phyloP scores from a whole-genome alignment of 2,113 vertebrate species.

The Rhinopomastus cyanomelas region DNA sequence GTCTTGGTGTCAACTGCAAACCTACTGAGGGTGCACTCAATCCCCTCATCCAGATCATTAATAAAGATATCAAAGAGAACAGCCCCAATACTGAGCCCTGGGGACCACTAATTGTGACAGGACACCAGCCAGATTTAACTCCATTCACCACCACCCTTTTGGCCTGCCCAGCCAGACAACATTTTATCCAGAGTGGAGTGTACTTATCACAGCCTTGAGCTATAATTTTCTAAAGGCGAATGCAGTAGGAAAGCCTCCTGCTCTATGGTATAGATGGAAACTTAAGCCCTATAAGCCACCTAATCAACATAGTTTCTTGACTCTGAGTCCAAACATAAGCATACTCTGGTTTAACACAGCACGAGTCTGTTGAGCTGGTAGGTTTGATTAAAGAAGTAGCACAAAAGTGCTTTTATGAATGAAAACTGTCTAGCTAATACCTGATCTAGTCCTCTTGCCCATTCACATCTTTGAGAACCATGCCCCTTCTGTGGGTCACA shows the following conservation, averaged over 20 bases:
- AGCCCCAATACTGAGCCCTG: too few species aligned
- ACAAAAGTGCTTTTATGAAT: constrained; percentile 22
- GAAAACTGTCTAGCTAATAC: constrained; percentile 25
- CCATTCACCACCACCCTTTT: too few species aligned
- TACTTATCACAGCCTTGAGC: neutral
- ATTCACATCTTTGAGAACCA: neutral
- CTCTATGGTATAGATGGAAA: neutral
- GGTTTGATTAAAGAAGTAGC: neutral
- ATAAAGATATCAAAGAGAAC: too few species aligned
- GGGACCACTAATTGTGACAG: too few species aligned
- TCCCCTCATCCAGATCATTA: too few species aligned
- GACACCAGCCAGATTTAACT: too few species aligned
- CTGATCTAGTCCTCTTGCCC: constrained; percentile 13
- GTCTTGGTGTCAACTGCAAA: too few species aligned
- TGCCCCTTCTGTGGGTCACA: neutral
- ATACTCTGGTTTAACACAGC: neutral
- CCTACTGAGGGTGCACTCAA: too few species aligned
- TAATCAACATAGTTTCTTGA: neutral
- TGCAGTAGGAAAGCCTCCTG: neutral
- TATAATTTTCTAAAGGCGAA: too few species aligned
- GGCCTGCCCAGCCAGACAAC: too few species aligned
- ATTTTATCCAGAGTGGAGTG: too few species aligned
- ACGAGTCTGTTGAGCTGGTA: neutral
- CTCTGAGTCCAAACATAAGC: neutral
- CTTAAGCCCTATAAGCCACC: neutral